These are phyloP conservation scores for Drosophila villosipedis DNA, from an alignment of 2,888 invertebrate species.

Conservation along the genomic window DNA sequence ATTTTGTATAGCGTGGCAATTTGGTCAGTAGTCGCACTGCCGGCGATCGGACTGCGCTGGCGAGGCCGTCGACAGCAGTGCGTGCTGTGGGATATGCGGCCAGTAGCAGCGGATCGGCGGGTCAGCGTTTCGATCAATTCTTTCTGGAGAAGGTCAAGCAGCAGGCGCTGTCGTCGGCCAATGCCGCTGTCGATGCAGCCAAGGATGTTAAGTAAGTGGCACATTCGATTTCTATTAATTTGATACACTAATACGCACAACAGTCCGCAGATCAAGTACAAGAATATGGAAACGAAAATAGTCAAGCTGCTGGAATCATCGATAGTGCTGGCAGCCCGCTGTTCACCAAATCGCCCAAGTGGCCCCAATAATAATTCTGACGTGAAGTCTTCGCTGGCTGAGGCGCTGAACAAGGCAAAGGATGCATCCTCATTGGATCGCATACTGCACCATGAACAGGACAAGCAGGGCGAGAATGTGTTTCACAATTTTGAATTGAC, in stretches of 20 bases:
- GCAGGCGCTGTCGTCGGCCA: constrained; percentile 80
- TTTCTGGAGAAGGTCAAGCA: constrained; percentile 86
- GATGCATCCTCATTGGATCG: constrained; percentile 98
- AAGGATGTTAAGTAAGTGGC: constrained; percentile 86
- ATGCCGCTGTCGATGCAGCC: constrained; percentile 87
- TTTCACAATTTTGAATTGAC: constrained; percentile 97
- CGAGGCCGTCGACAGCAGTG: constrained; percentile 97
- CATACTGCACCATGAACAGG: constrained; percentile 94
- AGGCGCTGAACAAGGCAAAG: constrained; percentile 94
- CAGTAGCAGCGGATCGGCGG: constrained; percentile 85
- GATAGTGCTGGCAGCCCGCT: constrained; percentile 86
- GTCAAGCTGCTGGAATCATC: constrained; percentile 96
- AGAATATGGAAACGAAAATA: constrained; percentile 94
- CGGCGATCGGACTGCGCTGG: constrained; percentile 82
- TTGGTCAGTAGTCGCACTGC: constrained; percentile 81
- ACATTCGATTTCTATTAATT: background rate
- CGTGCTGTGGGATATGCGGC: constrained; percentile 98
- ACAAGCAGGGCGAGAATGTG: constrained; percentile 95
- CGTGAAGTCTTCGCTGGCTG: constrained; percentile 74
- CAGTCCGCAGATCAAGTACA: constrained; percentile 94
- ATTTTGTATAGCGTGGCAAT: constrained; percentile 78
- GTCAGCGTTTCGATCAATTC: constrained; percentile 90
- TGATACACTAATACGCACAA: too few relatives aligned
- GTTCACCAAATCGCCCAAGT: constrained; percentile 18
- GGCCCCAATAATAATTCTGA: constrained; percentile 52